These are phyloP conservation scores for Patiria pectinifera DNA, from an alignment of 53 echinoderm and acorn worm genomes.

Conservation along the genomic window DNA sequence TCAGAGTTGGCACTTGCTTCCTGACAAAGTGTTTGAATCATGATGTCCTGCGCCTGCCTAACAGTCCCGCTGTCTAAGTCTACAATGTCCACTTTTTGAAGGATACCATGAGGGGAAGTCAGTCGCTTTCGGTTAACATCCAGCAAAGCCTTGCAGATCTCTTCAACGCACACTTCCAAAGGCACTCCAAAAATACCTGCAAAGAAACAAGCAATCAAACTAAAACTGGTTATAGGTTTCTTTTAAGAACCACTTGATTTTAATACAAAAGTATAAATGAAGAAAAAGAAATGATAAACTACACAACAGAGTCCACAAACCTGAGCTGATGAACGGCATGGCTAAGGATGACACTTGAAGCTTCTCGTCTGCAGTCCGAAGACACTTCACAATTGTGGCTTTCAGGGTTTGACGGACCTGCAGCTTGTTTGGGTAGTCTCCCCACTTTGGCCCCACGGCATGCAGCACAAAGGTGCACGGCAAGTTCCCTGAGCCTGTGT, in stretches of 20 bases:
- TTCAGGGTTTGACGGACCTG: constrained; percentile 64
- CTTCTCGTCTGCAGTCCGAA: constrained; percentile 45
- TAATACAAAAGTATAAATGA: not conserved
- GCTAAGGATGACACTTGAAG: constrained; percentile 52
- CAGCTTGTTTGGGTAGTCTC: constrained; percentile 55
- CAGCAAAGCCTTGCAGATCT: constrained; percentile 57
- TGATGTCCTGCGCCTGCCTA: constrained; percentile 18
- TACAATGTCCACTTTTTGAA: constrained; percentile 42
- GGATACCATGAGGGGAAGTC: constrained; percentile 17
- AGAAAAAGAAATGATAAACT: not conserved
- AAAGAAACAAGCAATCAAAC: not conserved
- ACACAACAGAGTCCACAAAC: constrained; percentile 31
- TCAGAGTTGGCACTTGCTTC: constrained; percentile 2
- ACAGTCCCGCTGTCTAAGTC: constrained; percentile 31
- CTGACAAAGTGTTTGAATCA: constrained; percentile 19
- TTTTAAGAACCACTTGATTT: not conserved
- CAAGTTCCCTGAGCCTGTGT: constrained; percentile 62
- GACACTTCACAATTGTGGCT: constrained; percentile 59
- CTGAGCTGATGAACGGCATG: constrained; percentile 75
- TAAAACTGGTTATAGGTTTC: not conserved
- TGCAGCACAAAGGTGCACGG: constrained; percentile 68
- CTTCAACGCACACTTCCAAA: constrained; percentile 50
- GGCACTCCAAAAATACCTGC: constrained; percentile 76
- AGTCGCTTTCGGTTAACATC: constrained; percentile 28
- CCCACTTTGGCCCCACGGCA: constrained; percentile 76